A percentile compares a stretch with the other conserved stretches of the same genome.
Evolutionary conservation across 2,113 vertebrate genomes (phyloP).

Genomic region (Euleptes europaea): DNA sequence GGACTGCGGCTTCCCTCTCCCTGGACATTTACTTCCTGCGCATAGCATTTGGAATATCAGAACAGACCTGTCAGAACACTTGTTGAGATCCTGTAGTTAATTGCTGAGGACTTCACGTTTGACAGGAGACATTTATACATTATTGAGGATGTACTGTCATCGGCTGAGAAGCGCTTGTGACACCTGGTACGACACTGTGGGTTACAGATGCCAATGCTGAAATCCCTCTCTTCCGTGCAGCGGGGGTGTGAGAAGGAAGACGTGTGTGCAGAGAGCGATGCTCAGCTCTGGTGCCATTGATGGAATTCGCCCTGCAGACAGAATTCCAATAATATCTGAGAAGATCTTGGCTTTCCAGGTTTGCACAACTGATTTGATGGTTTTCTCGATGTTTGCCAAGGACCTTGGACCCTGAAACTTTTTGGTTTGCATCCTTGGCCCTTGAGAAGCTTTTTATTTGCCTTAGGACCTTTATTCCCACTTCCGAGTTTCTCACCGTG

Average conservation of each 20-base stretch:
- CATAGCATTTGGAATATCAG: not conserved
- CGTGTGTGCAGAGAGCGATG: not conserved
- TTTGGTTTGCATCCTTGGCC: not conserved
- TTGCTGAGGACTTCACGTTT: constrained; percentile 26
- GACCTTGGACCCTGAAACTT: not conserved
- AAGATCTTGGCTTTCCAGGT: not conserved
- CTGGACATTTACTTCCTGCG: constrained; percentile 2
- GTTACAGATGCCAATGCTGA: not conserved
- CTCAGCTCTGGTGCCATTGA: not conserved
- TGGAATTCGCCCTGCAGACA: not conserved
- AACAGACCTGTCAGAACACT: constrained; percentile 4
- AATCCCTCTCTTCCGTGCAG: not conserved
- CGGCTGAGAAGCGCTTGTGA: not conserved
- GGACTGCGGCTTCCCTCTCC: not conserved
- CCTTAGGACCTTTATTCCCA: not conserved
- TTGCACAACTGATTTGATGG: not conserved
- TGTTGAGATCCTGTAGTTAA: not conserved
- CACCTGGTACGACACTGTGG: not conserved
- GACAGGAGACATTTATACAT: constrained; percentile 22
- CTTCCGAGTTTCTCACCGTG: not conserved
- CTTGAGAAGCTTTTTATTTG: not conserved
- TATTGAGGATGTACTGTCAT: not conserved
- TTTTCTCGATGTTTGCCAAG: not conserved
- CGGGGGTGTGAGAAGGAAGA: not conserved
- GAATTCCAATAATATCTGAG: not conserved